These are phyloP conservation scores for Physocephala rufipes DNA, from an alignment of 2,888 invertebrate genomes.

Conservation along the genomic window DNA sequence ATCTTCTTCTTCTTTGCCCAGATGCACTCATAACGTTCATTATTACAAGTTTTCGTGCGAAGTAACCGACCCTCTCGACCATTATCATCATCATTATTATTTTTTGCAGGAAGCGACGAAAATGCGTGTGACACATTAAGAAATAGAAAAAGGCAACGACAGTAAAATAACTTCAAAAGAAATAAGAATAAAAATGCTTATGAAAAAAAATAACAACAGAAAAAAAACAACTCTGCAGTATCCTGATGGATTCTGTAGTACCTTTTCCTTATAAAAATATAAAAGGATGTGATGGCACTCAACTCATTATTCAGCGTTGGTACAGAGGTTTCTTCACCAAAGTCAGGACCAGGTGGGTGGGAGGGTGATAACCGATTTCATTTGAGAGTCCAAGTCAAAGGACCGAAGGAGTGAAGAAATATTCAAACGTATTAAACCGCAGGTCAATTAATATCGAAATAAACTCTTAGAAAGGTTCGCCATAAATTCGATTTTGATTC, in stretches of 20 bases:
- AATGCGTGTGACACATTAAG: constrained; percentile 63
- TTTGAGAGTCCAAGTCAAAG: too few relatives aligned
- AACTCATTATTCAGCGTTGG: too few relatives aligned
- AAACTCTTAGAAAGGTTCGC: too few relatives aligned
- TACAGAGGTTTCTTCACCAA: too few relatives aligned
- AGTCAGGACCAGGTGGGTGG: too few relatives aligned
- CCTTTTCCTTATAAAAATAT: constrained; percentile 15
- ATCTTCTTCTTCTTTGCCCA: constrained; percentile 1
- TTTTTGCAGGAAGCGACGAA: constrained; percentile 50
- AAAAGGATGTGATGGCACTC: too few relatives aligned
- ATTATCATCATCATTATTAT: not conserved
- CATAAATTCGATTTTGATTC: too few relatives aligned
- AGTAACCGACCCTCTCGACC: constrained; percentile 32
- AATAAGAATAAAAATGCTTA: constrained; percentile 45
- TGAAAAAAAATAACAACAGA: constrained; percentile 44
- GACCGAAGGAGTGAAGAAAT: too few relatives aligned
- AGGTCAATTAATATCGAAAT: too few relatives aligned
- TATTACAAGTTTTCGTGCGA: constrained; percentile 52
- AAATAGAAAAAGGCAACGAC: constrained; percentile 41
- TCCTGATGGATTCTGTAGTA: constrained; percentile 53
- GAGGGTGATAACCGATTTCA: too few relatives aligned
- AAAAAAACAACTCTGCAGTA: constrained; percentile 52
- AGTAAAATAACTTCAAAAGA: constrained; percentile 51
- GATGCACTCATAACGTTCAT: constrained; percentile 38
- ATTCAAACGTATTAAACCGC: too few relatives aligned